phyloP scores from a whole-genome alignment of 1,140 invertebrate genomes.

The Teleopsis dalmanni region DNA sequence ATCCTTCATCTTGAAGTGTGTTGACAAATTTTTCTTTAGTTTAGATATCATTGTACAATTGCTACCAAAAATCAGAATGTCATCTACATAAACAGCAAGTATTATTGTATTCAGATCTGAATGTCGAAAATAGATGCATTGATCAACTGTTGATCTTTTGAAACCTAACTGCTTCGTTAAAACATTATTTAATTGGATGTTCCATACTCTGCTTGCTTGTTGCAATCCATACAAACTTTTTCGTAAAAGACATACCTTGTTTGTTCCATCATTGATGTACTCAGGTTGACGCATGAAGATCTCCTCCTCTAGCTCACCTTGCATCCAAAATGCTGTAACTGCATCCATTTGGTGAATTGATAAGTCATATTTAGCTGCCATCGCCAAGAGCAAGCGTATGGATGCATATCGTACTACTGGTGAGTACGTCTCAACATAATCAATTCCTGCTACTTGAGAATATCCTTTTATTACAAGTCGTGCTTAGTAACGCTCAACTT shows the following conservation, averaged over 20 bases:
- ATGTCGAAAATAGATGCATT: not conserved
- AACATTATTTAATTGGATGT: not conserved
- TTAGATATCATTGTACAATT: constrained; percentile 7
- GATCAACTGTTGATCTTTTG: not conserved
- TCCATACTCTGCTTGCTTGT: not conserved
- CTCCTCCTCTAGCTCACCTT: not conserved
- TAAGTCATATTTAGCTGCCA: constrained; percentile 1
- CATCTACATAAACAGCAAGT: constrained; percentile 38
- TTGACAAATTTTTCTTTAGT: constrained; percentile 5
- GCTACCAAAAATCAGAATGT: constrained; percentile 36
- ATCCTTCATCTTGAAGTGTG: constrained; percentile 12
- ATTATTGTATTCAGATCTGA: constrained; percentile 15
- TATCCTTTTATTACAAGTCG: constrained; percentile 42
- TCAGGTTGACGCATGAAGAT: not conserved
- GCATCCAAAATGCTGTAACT: not conserved
- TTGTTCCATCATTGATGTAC: not conserved
- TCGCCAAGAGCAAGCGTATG: constrained; percentile 16
- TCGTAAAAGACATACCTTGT: not conserved
- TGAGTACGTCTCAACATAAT: constrained; percentile 24
- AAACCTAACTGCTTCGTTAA: not conserved
- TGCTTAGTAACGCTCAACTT: constrained; percentile 5
- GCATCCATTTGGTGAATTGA: not conserved
- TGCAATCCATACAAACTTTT: not conserved
- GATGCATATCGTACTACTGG: constrained; percentile 23
- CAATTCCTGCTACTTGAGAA: constrained; percentile 31